These are phyloP conservation scores for Pyrrhia umbra DNA, from an alignment of 2,888 invertebrate species.

Conservation along the genomic window DNA sequence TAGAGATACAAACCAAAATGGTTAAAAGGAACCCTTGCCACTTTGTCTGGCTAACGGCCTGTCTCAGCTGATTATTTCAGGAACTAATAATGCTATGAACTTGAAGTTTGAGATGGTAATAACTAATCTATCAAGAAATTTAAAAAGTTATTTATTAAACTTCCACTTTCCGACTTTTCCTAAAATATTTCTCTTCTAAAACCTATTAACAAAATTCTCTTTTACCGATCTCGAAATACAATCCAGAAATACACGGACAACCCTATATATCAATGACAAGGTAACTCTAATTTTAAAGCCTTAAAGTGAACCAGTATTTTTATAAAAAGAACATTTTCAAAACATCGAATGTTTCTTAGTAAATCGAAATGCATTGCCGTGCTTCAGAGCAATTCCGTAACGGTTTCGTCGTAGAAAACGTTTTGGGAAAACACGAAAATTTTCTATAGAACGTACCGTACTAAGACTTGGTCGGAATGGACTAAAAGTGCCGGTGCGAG, in stretches of 20 bases:
- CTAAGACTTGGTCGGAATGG: slow-evolving; percentile 21
- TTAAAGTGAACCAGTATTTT: slow-evolving; percentile 11
- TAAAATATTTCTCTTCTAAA: too few species aligned
- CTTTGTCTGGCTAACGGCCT: too few species aligned
- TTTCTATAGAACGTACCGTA: slow-evolving; percentile 41
- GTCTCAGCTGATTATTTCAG: too few species aligned
- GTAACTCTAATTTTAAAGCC: slow-evolving; percentile 1
- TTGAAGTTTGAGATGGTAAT: too few species aligned
- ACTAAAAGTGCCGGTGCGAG: slow-evolving; percentile 22
- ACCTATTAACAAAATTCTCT: not conserved
- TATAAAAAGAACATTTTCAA: slow-evolving; percentile 7
- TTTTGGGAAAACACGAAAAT: slow-evolving; percentile 42
- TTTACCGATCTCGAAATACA: not conserved
- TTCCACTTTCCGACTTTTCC: too few species aligned
- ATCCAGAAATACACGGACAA: not conserved
- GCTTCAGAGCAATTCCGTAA: slow-evolving; percentile 38
- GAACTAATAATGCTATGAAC: too few species aligned
- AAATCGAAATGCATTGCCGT: slow-evolving; percentile 40
- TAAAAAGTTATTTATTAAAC: too few species aligned
- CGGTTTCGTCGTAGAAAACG: slow-evolving; percentile 33
- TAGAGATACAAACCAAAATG: too few species aligned
- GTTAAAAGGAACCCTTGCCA: too few species aligned
- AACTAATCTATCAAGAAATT: too few species aligned
- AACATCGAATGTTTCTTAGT: slow-evolving; percentile 7
- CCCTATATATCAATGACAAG: not conserved